phyloP scores from a whole-genome alignment of 2,888 invertebrate species.

The Hyppa rectilinea region DNA sequence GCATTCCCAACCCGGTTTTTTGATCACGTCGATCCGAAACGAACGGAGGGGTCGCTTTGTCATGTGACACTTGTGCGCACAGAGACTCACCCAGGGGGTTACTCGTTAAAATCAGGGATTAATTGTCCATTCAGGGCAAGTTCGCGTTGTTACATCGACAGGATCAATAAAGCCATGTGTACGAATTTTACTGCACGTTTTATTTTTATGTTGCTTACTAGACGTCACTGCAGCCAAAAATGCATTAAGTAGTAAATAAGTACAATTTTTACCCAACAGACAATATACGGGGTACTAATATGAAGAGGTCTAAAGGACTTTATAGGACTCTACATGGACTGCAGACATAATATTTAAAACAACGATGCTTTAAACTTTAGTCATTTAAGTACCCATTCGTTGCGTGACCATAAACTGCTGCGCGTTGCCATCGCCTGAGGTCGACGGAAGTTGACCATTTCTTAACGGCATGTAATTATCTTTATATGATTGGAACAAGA shows the following conservation, averaged over 20 bases:
- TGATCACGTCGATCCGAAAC: slow-evolving; percentile 84
- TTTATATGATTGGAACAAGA: slow-evolving; percentile 73
- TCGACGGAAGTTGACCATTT: slow-evolving; percentile 86
- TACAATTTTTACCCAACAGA: neutral
- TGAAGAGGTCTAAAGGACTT: neutral
- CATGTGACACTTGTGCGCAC: slow-evolving; percentile 89
- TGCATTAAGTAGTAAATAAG: neutral
- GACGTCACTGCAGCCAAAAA: neutral
- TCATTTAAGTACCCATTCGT: slow-evolving; percentile 63
- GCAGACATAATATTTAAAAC: slow-evolving; percentile 35
- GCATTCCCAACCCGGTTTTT: slow-evolving; percentile 87
- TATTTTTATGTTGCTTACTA: slow-evolving; percentile 9
- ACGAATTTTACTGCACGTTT: slow-evolving; percentile 26
- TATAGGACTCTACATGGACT: slow-evolving; percentile 8
- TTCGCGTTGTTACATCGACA: slow-evolving; percentile 59
- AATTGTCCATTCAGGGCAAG: slow-evolving; percentile 81
- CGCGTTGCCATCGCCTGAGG: slow-evolving; percentile 76
- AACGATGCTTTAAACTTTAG: slow-evolving; percentile 58
- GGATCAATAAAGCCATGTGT: slow-evolving; percentile 65
- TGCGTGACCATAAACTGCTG: slow-evolving; percentile 79
- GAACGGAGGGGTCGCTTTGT: slow-evolving; percentile 87
- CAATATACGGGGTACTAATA: neutral
- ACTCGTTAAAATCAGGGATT: slow-evolving; percentile 84
- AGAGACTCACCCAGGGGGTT: slow-evolving; percentile 83
- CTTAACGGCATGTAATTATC: slow-evolving; percentile 77